Base-by-base conservation (phyloP, 2,797 vertebrate species). In the Numenius phaeopus region DNA sequence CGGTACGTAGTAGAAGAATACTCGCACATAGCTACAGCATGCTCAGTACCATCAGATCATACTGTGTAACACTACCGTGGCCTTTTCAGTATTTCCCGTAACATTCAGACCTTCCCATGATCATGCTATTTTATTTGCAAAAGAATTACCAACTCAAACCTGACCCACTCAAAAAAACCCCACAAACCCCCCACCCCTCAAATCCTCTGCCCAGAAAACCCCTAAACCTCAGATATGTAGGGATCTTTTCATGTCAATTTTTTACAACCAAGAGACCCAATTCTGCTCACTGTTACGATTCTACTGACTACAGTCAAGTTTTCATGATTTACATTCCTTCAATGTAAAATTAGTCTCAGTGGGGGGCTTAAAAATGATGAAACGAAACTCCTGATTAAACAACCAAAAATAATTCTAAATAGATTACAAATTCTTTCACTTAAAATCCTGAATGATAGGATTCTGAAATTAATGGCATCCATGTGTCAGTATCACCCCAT, bases 351-450 rank as follows among this genome's bases (percentile, higher is more conserved):
- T 71, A 91, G 26, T 78, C 79, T 92, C 82, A 83, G 67, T 61
- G 34, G 40, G 59, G 64, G 73, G 40, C 69, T 94, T 94, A 77
- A 94, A 94, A 94, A 77, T 54, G 54, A 94, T 92, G 71, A 94
- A 92, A 92, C 0, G 0, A 79, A 89, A 77, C 27, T 85, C n/a
- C 44, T 34, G 61, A 83, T 93, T 86, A 81, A 93, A 93, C n/a
- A 62, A 78, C 14, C 42, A 32, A 88, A 94, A 90, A 82, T 83
- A 91, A 86, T 95, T 95, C 77, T 90, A 83, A 91, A 90, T 64
- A 90, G 57, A 83, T 75, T 75, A 86, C 32, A 78, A 94, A 78
- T 72, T 85, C 30, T 86, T 91, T 86, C 54, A 69, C 75, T 95
- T 83, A 76, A 78, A 94, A 87, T 94, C 42, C 78, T 80, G 47